Percentiles rank a stretch among this genome's conserved stretches.
Conservation (phyloP, 2,113 vertebrate species). For the Ahaetulla prasina region DNA sequence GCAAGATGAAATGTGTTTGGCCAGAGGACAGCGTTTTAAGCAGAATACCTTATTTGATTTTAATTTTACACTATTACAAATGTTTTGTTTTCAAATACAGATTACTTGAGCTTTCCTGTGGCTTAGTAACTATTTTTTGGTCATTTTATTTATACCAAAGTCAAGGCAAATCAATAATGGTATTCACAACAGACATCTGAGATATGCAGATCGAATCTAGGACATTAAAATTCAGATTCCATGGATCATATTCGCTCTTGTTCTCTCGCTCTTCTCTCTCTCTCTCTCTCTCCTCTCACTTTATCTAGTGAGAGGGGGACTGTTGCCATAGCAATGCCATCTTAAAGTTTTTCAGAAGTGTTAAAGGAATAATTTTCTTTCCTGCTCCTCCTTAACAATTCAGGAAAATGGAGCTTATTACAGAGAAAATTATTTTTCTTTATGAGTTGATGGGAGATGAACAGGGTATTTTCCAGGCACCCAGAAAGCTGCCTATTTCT, state of each 20-base stretch:
- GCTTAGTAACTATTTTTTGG: slow-evolving; percentile 35
- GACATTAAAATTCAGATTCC: slow-evolving; percentile 45
- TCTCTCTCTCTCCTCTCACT: slow-evolving; percentile 23
- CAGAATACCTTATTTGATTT: slow-evolving; percentile 10
- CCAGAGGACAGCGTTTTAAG: neutral
- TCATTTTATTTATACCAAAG: slow-evolving; percentile 52
- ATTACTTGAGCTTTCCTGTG: neutral
- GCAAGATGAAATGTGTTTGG: neutral
- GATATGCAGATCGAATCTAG: slow-evolving; percentile 38
- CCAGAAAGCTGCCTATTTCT: slow-evolving; percentile 39
- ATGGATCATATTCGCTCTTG: neutral
- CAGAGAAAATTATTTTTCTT: slow-evolving; percentile 40
- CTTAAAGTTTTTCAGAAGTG: slow-evolving; percentile 75
- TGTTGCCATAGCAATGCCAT: slow-evolving; percentile 78
- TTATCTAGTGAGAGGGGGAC: slow-evolving; percentile 52
- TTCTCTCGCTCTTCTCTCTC: neutral
- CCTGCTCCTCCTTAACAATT: slow-evolving; percentile 65
- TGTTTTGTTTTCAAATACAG: slow-evolving; percentile 7
- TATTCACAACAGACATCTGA: slow-evolving; percentile 45
- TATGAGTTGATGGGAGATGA: slow-evolving; percentile 52
- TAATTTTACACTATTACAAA: neutral
- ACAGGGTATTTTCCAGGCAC: slow-evolving; percentile 45
- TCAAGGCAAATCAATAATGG: slow-evolving; percentile 48
- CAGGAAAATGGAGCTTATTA: slow-evolving; percentile 69
- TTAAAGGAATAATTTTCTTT: slow-evolving; percentile 71